Conservation (phyloP, 2,797 vertebrate species). For the Sebastes diploproa region DNA sequence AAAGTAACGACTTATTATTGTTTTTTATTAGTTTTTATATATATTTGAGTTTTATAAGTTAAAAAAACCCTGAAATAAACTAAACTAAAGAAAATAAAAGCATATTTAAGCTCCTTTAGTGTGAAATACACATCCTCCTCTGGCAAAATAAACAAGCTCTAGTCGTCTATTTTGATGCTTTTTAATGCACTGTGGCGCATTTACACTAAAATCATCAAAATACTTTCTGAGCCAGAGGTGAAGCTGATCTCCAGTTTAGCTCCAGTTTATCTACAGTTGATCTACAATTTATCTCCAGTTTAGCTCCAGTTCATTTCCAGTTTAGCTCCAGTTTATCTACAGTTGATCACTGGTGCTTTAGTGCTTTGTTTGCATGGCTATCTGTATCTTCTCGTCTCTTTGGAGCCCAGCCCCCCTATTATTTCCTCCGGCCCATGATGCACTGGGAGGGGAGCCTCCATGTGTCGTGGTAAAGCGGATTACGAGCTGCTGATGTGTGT, state of each 20-base stretch:
- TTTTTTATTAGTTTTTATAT: background rate
- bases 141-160: too few species aligned
- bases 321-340: too few species aligned
- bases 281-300: fast-evolving
- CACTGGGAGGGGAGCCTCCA: conserved; percentile 37
- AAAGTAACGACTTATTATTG: background rate
- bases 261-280: too few species aligned
- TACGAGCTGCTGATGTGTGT: conserved; percentile 37
- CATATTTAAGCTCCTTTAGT: background rate
- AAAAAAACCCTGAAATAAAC: background rate
- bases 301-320: fast-evolving
- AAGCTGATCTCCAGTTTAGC: background rate
- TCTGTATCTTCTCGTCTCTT: background rate
- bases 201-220: background rate
- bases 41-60: background rate
- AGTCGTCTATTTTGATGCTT: too few species aligned
- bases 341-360: too few species aligned
- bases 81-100: background rate
- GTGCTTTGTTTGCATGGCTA: too few species aligned
- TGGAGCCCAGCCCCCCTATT: background rate
- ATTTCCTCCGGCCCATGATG: background rate
- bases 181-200: background rate
- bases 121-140: too few species aligned
- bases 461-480: conserved; percentile 73
- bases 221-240: background rate